These are phyloP conservation scores for Antechinus flavipes DNA, from an alignment of 2,113 vertebrate species.

Conservation along the genomic window DNA sequence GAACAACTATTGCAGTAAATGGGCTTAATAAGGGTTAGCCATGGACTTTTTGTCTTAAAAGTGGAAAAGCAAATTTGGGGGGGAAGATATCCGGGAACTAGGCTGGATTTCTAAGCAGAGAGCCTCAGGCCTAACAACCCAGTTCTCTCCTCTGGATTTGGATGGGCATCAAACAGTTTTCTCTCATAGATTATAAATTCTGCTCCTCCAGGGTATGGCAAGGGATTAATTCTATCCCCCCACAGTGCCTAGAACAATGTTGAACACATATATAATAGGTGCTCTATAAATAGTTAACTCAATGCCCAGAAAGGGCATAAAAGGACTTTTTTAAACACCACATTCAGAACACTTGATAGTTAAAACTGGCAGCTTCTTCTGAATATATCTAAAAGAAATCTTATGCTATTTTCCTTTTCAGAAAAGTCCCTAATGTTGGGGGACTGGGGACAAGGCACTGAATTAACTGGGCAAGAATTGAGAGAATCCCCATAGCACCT, in stretches of 20 bases:
- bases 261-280: neutral
- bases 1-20: neutral
- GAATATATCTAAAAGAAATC: neutral
- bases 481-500: too few species aligned
- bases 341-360: neutral
- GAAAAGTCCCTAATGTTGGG: neutral
- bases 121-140: neutral
- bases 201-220: neutral
- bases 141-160: neutral
- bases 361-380: neutral
- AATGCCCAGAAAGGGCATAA: neutral
- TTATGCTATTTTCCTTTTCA: neutral
- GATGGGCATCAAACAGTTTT: neutral
- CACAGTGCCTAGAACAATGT: neutral
- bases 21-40: neutral
- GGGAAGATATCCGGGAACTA: neutral
- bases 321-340: neutral
- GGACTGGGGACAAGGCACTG: neutral
- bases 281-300: neutral
- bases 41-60: slow-evolving; percentile 16
- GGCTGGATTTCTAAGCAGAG: neutral
- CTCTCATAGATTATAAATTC: neutral
- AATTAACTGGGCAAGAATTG: neutral
- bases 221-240: neutral
- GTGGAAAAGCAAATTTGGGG: neutral